phyloP scores from a whole-genome alignment of 92 coral and sea anemone species.

The Bergia sp. region DNA sequence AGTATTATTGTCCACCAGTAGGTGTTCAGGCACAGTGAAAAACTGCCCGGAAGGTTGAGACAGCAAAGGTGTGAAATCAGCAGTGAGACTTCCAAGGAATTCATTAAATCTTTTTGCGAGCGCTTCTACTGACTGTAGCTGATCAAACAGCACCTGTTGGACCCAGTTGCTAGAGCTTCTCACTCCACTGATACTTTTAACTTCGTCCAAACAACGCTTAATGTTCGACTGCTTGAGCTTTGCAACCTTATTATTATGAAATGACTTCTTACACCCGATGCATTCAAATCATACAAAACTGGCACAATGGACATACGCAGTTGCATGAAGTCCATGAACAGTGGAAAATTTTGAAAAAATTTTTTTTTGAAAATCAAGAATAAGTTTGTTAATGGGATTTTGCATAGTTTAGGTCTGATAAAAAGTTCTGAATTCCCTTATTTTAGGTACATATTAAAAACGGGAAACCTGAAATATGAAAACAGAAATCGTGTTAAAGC shows the following conservation, averaged over 20 bases:
- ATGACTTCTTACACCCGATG: conserved; percentile 46
- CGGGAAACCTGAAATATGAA: too few species aligned
- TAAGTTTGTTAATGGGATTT: too few species aligned
- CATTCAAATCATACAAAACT: too few species aligned
- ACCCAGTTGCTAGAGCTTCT: conserved; percentile 31
- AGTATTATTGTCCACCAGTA: conserved; percentile 40
- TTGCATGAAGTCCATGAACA: too few species aligned
- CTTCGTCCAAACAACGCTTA: conserved; percentile 49
- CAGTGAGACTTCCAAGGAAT: conserved; percentile 50
- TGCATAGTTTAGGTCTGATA: too few species aligned
- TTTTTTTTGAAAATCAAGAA: too few species aligned
- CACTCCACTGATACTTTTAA: conserved; percentile 51
- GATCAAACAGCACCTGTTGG: conserved; percentile 47
- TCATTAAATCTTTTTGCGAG: conserved; percentile 54
- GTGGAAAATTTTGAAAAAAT: too few species aligned
- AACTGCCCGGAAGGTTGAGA: conserved; percentile 41
- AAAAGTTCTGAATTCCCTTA: too few species aligned
- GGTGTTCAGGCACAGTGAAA: conserved; percentile 40
- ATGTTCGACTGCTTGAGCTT: conserved; percentile 51
- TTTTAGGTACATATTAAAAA: too few species aligned
- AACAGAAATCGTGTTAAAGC: too few species aligned
- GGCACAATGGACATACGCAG: too few species aligned
- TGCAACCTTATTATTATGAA: conserved; percentile 39
- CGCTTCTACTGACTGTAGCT: conserved; percentile 44
- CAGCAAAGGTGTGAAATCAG: conserved; percentile 41